Conservation (phyloP, 2,113 vertebrate species). For the Triplophysa dalaica region DNA sequence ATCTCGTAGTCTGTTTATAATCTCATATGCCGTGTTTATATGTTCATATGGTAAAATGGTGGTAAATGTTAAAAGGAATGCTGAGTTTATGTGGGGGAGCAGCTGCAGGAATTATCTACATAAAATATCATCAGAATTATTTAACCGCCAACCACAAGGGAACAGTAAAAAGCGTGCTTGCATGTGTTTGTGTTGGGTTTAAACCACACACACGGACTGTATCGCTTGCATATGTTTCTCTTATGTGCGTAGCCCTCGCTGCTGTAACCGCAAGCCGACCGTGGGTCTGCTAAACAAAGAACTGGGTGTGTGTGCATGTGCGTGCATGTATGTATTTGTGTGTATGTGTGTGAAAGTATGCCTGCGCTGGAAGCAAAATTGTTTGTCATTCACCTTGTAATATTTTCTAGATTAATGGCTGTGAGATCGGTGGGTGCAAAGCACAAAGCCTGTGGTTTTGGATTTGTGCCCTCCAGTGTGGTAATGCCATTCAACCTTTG, state of each 20-base stretch:
- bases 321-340: slow-evolving; percentile 59
- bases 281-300: slow-evolving; percentile 48
- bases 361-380: slow-evolving; percentile 16
- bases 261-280: slow-evolving; percentile 45
- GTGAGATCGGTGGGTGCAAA: background rate
- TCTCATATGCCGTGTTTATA: slow-evolving; percentile 13
- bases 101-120: slow-evolving; percentile 46
- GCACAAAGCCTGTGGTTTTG: slow-evolving; percentile 36
- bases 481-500: slow-evolving; percentile 37
- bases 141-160: slow-evolving; percentile 49
- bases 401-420: slow-evolving; percentile 39
- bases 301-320: slow-evolving; percentile 44
- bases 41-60: background rate
- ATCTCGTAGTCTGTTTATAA: slow-evolving; percentile 9
- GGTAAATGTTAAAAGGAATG: slow-evolving; percentile 29
- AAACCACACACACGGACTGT: slow-evolving; percentile 52
- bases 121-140: slow-evolving; percentile 52
- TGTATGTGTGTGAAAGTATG: slow-evolving; percentile 62
- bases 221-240: slow-evolving; percentile 46
- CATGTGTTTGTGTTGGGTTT: slow-evolving; percentile 33
- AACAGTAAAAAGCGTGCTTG: slow-evolving; percentile 40
- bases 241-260: slow-evolving; percentile 46
- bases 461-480: slow-evolving; percentile 34
- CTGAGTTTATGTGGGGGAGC: slow-evolving; percentile 30
- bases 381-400: slow-evolving; percentile 40